phyloP scores from a whole-genome alignment of 2,113 vertebrate genomes.

The Brachionichthys hirsutus region DNA sequence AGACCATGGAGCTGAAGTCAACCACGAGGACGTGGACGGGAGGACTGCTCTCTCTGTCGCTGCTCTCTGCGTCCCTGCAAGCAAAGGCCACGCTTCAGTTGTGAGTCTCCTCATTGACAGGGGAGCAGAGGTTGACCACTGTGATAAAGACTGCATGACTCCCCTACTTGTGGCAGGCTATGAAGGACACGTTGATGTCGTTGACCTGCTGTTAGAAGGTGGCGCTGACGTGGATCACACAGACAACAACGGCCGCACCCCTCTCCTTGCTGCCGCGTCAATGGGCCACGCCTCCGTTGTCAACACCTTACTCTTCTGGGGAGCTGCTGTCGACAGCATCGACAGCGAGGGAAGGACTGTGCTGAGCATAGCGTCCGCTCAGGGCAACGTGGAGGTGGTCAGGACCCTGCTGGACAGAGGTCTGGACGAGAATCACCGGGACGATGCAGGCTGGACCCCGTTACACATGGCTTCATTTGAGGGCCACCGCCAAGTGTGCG shows the following conservation, averaged over 20 bases:
- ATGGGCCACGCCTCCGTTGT: conserved; percentile 97
- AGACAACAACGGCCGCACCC: conserved; percentile 94
- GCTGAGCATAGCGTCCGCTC: conserved; percentile 95
- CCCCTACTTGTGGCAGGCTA: conserved; percentile 95
- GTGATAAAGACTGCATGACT: conserved; percentile 98
- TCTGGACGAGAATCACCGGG: conserved; percentile 94
- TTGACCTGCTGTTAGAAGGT: conserved; percentile 94
- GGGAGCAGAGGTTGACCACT: conserved; percentile 94
- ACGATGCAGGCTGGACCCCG: conserved; percentile 97
- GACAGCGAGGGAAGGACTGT: conserved; percentile 96
- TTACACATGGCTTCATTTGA: conserved; percentile 98
- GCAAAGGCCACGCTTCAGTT: conserved; percentile 93
- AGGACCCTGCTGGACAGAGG: conserved; percentile 97
- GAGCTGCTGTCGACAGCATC: conserved; percentile 95
- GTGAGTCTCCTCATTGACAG: conserved; percentile 94
- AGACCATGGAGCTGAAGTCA: conserved; percentile 92
- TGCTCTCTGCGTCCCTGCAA: conserved; percentile 94
- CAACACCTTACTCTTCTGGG: conserved; percentile 95
- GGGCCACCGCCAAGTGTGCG: conserved; percentile 92
- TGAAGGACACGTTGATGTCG: conserved; percentile 96
- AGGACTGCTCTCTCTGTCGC: conserved; percentile 94
- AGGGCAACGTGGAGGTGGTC: conserved; percentile 97
- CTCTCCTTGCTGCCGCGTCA: conserved; percentile 94
- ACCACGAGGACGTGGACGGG: conserved; percentile 95
- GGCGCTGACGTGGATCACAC: conserved; percentile 97